Evolutionary conservation across 1,140 invertebrate genomes (phyloP), one percentile per base, ranked within the genome.

Genomic region (Drosophila punjabiensis): DNA sequence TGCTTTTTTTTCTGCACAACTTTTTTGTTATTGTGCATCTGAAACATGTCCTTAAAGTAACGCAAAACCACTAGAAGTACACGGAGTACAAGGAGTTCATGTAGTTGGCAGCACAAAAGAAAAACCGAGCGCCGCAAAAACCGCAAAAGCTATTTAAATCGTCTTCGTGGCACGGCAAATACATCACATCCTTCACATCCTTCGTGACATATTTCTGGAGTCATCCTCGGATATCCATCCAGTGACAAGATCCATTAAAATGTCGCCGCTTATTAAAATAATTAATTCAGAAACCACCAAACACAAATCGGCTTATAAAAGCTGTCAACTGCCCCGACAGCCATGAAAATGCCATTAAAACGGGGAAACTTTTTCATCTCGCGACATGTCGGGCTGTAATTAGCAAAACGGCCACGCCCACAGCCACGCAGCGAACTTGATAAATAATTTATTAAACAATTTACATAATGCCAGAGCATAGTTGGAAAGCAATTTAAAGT

Each of bases 241-340:
- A 16, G 55, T 39, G 55, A 58, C 55, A 58, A 37, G 50, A 48
- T 81, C 81, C 84, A 84, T 88, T 88, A 81, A 88, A 88, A 84
- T 81, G 84, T 75, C 80, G 30, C 53, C 45, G 69, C 65, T 68
- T 84, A 88, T 88, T 84, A 84, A 65, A 84, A 81, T 84, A 84
- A 84, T 88, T 88, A 88, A 88, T 89, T 81, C 69, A 78, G 43
- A 73, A 81, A 89, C 47, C 75, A 53, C 73, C 63, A 60, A 69
- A 67, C 62, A 56, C 61, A 88, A 87, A 87, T 83, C 85, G 84
- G 81, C 85, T 89, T 87, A 84, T 87, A 84, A 88, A 83, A 83
- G 76, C 79, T 79, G 75, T 71, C 76, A 84, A 80, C 79, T 74
- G 63, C 63, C 61, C 65, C 62, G 76, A 79, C 71, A 84, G 39